Percentiles rank a stretch among this genome's conserved stretches.
These are phyloP conservation scores for Cyprinella venusta DNA, from an alignment of 2,797 vertebrate genomes.

Conservation along the genomic window DNA sequence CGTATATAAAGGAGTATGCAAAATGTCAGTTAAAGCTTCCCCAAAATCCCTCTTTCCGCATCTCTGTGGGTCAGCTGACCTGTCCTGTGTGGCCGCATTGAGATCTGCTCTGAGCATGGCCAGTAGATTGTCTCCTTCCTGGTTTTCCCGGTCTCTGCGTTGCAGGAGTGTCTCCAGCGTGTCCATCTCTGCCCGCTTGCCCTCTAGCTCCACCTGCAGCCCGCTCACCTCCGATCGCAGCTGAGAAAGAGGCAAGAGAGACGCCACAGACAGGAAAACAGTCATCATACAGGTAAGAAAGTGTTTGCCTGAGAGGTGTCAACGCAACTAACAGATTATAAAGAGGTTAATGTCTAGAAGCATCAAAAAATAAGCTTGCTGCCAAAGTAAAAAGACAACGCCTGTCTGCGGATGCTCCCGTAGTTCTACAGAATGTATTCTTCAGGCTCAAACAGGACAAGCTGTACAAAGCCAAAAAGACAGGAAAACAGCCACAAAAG, in stretches of 20 bases:
- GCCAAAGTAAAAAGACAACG: neutral
- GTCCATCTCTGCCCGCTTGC: slow-evolving; percentile 82
- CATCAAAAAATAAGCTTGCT: neutral
- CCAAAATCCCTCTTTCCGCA: neutral
- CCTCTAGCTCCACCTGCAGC: slow-evolving; percentile 80
- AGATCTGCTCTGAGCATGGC: slow-evolving; percentile 86
- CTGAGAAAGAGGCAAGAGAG: slow-evolving; percentile 70
- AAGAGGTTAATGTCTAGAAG: neutral
- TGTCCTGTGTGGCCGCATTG: slow-evolving; percentile 77
- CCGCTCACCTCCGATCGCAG: slow-evolving; percentile 79
- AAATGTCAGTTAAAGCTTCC: neutral
- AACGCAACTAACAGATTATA: neutral
- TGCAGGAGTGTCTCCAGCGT: slow-evolving; percentile 83
- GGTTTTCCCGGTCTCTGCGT: slow-evolving; percentile 81
- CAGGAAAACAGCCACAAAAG: neutral
- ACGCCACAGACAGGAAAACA: slow-evolving; percentile 54
- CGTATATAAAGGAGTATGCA: neutral
- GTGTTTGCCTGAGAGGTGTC: neutral
- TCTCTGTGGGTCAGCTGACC: slow-evolving; percentile 70
- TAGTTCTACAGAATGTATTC: no score
- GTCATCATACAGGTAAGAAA: slow-evolving; percentile 40
- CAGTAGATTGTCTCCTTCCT: slow-evolving; percentile 85
- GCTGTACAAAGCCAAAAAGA: neutral
- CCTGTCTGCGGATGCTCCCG: neutral
- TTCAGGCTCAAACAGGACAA: no score